Base-by-base conservation (phyloP, 2,888 invertebrate genomes). In the Acrocyrtus sp. region DNA sequence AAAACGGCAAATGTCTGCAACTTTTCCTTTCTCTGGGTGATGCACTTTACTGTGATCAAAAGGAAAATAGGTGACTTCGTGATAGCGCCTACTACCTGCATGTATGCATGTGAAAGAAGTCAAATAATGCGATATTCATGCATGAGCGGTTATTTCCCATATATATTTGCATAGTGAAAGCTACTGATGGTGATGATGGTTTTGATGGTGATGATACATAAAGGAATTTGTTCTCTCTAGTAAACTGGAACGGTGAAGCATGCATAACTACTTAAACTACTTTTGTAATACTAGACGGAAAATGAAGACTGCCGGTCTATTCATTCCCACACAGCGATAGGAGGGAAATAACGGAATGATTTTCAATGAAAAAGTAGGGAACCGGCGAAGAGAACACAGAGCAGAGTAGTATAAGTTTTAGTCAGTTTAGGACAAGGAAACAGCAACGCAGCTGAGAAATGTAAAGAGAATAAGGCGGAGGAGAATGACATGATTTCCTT, bases 91-190 rank as follows among this genome's bases (percentile, higher is more conserved):
- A 12, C 27, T n/a, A 34, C 17, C 3, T 29, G 48, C 27, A 47
- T 66, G 43, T 24, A 22, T 58, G 51, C 39, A 41, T 12, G 66
- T 10, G 19, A 47, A 50, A 58, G 51, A 60, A 47, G 68, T 51
- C 53, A 68, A 68, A 68, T 68, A 68, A 58, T 60, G 60, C 47
- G 68, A 68, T 68, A 58, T 68, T 68, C 68, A 68, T 68, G 68
- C 68, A 68, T 68, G 60, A 60, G 26, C 58, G 43, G 34, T 43
- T 48, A 48, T 60, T 68, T 68, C 51, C 51, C 68, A 60, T 68
- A 53, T 34, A 68, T 48, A 27, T n/a, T n/a, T n/a, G n/a, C n/a
- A n/a, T n/a, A n/a, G n/a, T n/a, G n/a, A n/a, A n/a, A n/a, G n/a
- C n/a, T n/a, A n/a, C n/a, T n/a, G n/a, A n/a, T n/a, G n/a, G n/a